These are phyloP conservation scores for Yponomeuta malinellus DNA, from an alignment of 2,888 invertebrate genomes.

Conservation along the genomic window DNA sequence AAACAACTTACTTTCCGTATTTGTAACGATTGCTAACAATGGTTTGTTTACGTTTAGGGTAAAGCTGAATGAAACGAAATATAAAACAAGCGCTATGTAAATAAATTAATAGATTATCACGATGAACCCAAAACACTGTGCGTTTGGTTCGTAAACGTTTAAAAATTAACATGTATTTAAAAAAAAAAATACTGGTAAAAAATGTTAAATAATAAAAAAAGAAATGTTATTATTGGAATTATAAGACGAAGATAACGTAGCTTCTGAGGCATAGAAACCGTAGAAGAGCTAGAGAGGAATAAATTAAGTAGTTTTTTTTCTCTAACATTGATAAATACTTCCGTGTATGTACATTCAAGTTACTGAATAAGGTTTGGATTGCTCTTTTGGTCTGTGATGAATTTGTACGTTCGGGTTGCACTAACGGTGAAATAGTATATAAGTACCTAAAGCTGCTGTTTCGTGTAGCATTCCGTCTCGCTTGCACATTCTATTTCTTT, in stretches of 20 bases:
- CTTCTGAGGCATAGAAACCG: slow-evolving; percentile 60
- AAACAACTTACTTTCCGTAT: too few relatives aligned
- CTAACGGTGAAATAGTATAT: slow-evolving; percentile 42
- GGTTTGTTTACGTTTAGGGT: too few relatives aligned
- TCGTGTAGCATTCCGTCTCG: too few relatives aligned
- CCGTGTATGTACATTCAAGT: slow-evolving; percentile 46
- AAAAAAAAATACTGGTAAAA: too few relatives aligned
- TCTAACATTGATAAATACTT: slow-evolving; percentile 59
- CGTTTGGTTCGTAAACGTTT: too few relatives aligned
- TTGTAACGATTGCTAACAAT: too few relatives aligned
- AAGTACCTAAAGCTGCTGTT: background rate
- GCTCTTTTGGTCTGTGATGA: slow-evolving; percentile 60
- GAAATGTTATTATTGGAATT: background rate
- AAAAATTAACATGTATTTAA: too few relatives aligned
- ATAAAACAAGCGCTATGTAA: slow-evolving; percentile 21
- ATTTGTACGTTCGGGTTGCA: slow-evolving; percentile 69
- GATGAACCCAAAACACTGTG: slow-evolving; percentile 30
- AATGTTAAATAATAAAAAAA: background rate
- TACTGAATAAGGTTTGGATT: slow-evolving; percentile 48
- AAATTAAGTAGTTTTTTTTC: slow-evolving; percentile 33
- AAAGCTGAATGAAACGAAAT: too few relatives aligned
- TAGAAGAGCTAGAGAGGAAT: slow-evolving; percentile 37
- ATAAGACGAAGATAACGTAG: slow-evolving; percentile 33
- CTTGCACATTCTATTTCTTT: too few relatives aligned
- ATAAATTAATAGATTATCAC: slow-evolving; percentile 35